Conservation (phyloP, 2,888 invertebrate genomes). For the Cheilosia grossa region DNA sequence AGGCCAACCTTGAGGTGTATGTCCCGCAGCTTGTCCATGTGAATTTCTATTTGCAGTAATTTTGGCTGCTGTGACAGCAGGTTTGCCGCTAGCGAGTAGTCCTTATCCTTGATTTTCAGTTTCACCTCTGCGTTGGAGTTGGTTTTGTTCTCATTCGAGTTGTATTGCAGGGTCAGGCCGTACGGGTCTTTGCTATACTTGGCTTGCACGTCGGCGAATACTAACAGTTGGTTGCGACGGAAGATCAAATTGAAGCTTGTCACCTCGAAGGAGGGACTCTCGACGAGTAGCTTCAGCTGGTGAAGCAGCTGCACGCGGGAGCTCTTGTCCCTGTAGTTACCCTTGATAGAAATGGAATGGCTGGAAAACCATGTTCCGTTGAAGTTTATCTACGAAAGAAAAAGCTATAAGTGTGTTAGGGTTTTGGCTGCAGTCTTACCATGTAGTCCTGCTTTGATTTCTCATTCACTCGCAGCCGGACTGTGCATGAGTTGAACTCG, state of each 20-base stretch:
- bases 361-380: constrained; percentile 92
- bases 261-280: constrained; percentile 89
- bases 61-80: constrained; percentile 88
- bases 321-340: constrained; percentile 90
- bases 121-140: constrained; percentile 87
- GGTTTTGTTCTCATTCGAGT: constrained; percentile 85
- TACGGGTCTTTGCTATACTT: constrained; percentile 87
- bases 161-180: constrained; percentile 87
- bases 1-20: constrained; percentile 88
- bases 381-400: constrained; percentile 86
- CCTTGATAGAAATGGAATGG: constrained; percentile 86
- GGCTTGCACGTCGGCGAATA: constrained; percentile 88
- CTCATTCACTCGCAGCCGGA: constrained; percentile 88
- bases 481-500: constrained; percentile 88
- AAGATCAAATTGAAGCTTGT: constrained; percentile 87
- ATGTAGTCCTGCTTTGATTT: constrained; percentile 87
- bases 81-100: constrained; percentile 88
- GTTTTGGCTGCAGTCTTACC: constrained; percentile 83
- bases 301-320: constrained; percentile 87
- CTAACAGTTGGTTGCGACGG: constrained; percentile 87
- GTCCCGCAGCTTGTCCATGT: constrained; percentile 92
- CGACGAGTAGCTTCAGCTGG: constrained; percentile 88
- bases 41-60: constrained; percentile 88
- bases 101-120: constrained; percentile 86
- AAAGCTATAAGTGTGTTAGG: neutral